Evolutionary conservation across 2,888 invertebrate genomes (phyloP), one percentile per base, ranked within the genome.

Genomic region (Stenoptilia bipunctidactyla): DNA sequence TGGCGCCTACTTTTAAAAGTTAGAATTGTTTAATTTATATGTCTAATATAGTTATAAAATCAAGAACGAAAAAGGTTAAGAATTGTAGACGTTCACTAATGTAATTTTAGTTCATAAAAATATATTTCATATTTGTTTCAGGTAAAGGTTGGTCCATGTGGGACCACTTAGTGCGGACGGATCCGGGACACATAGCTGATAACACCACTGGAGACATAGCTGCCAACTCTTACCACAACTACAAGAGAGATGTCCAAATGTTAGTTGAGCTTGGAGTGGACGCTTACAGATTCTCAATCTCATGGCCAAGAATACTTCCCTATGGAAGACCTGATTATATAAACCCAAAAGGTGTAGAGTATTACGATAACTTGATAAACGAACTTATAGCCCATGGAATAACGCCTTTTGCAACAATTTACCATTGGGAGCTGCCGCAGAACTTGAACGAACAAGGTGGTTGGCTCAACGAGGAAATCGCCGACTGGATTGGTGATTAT

Each of bases 191-290:
- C 3, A 42, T 51, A 4, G 2, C 15, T 1, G 55, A 51, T 41
- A 48, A 58, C 1, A 67, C 71, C 1, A 87, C 77, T 36, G 89
- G 86, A 0, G 86, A 89, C 46, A 56, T 86, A 1, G 86, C 89
- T 0, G 85, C 86, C 42, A 86, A 89, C 58, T 87, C 86, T 8
- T 88, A 87, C 52, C 70, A 86, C 54, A 76, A 79, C 47, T 86
- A 80, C 52, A 68, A 75, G 48, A 80, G 86, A 37, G 74, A 75
- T 41, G 56, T 75, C 0, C 48, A 56, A 38, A 47, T 72, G 34
- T 27, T 72, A 1, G 55, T 51, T 27, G 47, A 65, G 38, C 41
- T 74, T 10, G 66, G 65, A 0, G 65, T 73, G 0, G 49, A 75
- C 34, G 66, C 65, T 43, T 85, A 84, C 54, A 37, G 38, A 36